These are phyloP conservation scores for Euproctis similis DNA, from an alignment of 2,888 invertebrate species.

Conservation along the genomic window DNA sequence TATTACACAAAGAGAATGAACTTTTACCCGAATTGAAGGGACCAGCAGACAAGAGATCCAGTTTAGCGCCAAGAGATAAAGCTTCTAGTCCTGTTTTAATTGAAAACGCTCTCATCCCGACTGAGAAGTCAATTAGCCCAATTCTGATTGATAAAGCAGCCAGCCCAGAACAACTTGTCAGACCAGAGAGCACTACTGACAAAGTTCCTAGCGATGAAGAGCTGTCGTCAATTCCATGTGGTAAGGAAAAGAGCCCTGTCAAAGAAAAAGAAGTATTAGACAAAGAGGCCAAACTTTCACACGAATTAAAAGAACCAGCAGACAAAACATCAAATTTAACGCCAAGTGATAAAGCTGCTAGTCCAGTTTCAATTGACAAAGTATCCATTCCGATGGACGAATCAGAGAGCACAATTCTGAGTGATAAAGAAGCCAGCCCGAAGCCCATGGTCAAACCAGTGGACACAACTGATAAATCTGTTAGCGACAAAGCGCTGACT, in stretches of 20 bases:
- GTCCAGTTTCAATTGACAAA: too few species aligned
- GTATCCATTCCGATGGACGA: too few species aligned
- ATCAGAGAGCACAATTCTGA: too few species aligned
- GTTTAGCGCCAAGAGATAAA: slow-evolving; percentile 3
- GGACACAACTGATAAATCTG: too few species aligned
- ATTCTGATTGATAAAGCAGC: slow-evolving; percentile 2
- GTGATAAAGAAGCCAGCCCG: too few species aligned
- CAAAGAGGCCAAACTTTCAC: too few species aligned
- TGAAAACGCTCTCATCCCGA: slow-evolving; percentile 1
- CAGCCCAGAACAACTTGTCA: not conserved
- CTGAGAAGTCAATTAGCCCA: slow-evolving; percentile 4
- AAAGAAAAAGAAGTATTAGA: too few species aligned
- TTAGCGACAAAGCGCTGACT: too few species aligned
- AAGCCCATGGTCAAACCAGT: too few species aligned
- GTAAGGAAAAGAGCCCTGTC: not conserved
- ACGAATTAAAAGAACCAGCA: not conserved
- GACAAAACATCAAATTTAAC: slow-evolving; percentile 1
- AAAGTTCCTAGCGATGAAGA: not conserved
- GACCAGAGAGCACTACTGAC: not conserved
- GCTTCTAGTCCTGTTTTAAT: slow-evolving; percentile 1
- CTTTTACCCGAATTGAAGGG: too few species aligned
- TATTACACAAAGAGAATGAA: not conserved
- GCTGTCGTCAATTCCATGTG: slow-evolving; percentile 1
- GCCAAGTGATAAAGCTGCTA: too few species aligned
- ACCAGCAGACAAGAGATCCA: slow-evolving; percentile 8